Conservation (phyloP, 2,113 vertebrate genomes). For the Paratilapia polleni region DNA sequence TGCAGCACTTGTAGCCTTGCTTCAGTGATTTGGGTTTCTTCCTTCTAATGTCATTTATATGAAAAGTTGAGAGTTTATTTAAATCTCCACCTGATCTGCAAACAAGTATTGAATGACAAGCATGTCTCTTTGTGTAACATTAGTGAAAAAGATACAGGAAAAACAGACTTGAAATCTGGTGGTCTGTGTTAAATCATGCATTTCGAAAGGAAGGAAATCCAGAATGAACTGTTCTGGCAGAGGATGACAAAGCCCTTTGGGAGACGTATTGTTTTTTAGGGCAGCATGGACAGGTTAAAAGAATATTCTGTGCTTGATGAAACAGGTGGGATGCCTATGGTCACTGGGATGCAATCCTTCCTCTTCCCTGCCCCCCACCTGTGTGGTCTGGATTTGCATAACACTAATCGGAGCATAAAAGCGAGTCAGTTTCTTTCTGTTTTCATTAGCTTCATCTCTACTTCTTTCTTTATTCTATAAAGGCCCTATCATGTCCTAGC, state of each 20-base stretch:
- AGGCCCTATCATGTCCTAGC: slow-evolving; percentile 42
- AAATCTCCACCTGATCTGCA: slow-evolving; percentile 36
- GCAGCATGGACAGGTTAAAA: slow-evolving; percentile 57
- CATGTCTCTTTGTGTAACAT: slow-evolving; percentile 4
- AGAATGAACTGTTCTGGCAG: slow-evolving; percentile 15
- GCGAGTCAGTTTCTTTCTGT: slow-evolving; percentile 45
- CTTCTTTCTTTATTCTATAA: slow-evolving; percentile 54
- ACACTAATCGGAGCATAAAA: slow-evolving; percentile 68
- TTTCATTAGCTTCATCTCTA: slow-evolving; percentile 57
- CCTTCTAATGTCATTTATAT: neutral
- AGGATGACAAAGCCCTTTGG: slow-evolving; percentile 12
- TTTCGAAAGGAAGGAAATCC: slow-evolving; percentile 34
- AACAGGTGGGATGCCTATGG: slow-evolving; percentile 76
- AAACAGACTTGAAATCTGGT: slow-evolving; percentile 31
- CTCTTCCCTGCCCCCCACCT: slow-evolving; percentile 17
- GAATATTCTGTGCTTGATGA: slow-evolving; percentile 56
- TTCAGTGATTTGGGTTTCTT: slow-evolving; percentile 16
- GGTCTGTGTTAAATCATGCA: slow-evolving; percentile 10
- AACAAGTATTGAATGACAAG: neutral
- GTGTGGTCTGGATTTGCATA: slow-evolving; percentile 57
- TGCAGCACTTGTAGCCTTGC: neutral
- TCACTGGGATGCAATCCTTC: slow-evolving; percentile 55
- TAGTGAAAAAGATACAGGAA: slow-evolving; percentile 9
- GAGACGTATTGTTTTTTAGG: slow-evolving; percentile 15
- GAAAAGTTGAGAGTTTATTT: slow-evolving; percentile 26